Conservation (phyloP, 1,140 invertebrate species). For the Calycopis cecrops region DNA sequence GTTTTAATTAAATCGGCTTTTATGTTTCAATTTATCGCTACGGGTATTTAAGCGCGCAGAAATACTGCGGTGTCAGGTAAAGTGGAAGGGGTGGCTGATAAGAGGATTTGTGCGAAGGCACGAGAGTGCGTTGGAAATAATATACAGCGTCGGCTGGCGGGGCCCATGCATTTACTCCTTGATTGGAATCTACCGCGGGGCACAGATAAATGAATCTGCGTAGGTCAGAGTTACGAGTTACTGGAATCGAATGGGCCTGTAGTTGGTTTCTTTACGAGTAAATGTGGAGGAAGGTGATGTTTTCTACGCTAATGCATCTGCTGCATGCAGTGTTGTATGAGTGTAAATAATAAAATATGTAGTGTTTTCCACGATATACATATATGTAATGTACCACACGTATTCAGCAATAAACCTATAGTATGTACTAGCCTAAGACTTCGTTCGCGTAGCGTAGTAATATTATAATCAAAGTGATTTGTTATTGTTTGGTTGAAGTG, state of each 20-base stretch:
- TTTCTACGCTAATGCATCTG: too few species aligned
- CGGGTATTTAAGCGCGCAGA: slow-evolving; percentile 1
- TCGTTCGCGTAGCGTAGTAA: too few species aligned
- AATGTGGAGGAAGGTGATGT: too few species aligned
- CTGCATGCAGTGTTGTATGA: too few species aligned
- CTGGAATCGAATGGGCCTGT: slow-evolving; percentile 6
- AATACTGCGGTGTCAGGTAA: slow-evolving; percentile 12
- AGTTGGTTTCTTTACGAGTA: background rate
- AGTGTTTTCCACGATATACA: too few species aligned
- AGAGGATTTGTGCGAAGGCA: slow-evolving; percentile 18
- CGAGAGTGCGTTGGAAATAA: slow-evolving; percentile 17
- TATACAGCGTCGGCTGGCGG: slow-evolving; percentile 10
- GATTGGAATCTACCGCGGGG: slow-evolving; percentile 56
- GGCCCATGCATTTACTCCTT: slow-evolving; percentile 26
- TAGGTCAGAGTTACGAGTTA: slow-evolving; percentile 12
- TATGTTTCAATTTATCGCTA: background rate
- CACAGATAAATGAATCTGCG: slow-evolving; percentile 43
- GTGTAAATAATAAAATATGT: too few species aligned
- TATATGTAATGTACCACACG: too few species aligned
- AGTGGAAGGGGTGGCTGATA: slow-evolving; percentile 16
- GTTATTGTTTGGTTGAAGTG: too few species aligned
- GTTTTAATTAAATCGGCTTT: slow-evolving; percentile 2
- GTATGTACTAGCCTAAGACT: too few species aligned
- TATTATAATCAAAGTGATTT: too few species aligned
- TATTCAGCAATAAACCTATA: too few species aligned